phyloP scores from a whole-genome alignment of 2,113 vertebrate species.

The Thymallus thymallus region DNA sequence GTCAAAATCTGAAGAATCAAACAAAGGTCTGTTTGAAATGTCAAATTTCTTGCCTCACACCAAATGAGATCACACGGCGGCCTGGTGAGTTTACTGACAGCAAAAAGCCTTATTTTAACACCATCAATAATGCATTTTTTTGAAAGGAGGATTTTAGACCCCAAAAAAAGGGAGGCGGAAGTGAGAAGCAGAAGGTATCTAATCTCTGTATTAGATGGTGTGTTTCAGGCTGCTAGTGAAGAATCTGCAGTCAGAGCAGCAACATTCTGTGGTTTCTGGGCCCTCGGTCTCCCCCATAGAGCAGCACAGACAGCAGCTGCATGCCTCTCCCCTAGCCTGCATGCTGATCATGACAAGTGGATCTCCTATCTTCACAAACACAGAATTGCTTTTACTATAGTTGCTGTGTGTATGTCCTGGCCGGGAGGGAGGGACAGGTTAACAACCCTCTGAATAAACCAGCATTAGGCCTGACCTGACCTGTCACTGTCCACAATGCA shows the following conservation, averaged over 20 bases:
- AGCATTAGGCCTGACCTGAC: not conserved
- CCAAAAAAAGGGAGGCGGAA: not conserved
- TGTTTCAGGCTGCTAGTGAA: slow-evolving; percentile 12
- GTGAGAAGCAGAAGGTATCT: not conserved
- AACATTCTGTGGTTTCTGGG: not conserved
- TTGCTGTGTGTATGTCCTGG: not conserved
- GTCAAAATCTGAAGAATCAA: not conserved
- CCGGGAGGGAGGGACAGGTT: not conserved
- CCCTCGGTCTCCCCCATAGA: not conserved
- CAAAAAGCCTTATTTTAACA: not conserved
- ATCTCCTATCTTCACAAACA: not conserved
- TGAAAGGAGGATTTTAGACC: slow-evolving; percentile 11
- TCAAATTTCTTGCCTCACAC: slow-evolving; percentile 25
- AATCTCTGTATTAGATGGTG: slow-evolving; percentile 8
- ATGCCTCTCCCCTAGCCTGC: not conserved
- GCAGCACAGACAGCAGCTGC: not conserved
- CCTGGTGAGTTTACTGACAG: not conserved
- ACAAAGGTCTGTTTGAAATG: slow-evolving; percentile 25
- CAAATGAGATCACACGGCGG: not conserved
- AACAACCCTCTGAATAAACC: not conserved
- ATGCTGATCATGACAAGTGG: not conserved
- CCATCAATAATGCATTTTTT: slow-evolving; percentile 14
- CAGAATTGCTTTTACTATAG: not conserved
- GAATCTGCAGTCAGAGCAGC: not conserved
- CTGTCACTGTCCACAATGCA: not conserved